Conservation (phyloP, 1,140 invertebrate species). For the Trachymyrmex septentrionalis region DNA sequence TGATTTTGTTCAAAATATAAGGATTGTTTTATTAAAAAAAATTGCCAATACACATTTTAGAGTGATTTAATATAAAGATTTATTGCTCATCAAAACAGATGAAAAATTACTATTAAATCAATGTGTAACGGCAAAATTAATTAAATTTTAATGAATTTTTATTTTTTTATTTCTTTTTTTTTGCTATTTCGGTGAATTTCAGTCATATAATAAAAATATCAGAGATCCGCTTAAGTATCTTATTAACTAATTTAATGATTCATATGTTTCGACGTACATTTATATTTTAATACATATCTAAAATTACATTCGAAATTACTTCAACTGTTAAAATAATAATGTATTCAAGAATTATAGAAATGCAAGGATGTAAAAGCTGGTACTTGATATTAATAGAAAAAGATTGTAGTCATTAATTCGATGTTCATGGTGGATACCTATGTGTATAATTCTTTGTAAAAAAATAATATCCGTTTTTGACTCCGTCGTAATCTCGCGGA, state of each 20-base stretch:
- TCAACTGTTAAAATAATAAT: not conserved
- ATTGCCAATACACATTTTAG: not conserved
- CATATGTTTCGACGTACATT: not conserved
- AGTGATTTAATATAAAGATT: not conserved
- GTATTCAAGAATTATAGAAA: not conserved
- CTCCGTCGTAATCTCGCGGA: slow-evolving; percentile 52
- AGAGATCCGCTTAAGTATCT: not conserved
- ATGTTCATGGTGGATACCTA: not conserved
- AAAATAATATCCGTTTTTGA: not conserved
- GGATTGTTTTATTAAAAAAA: not conserved
- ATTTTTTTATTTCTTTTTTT: not conserved
- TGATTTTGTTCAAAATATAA: not conserved
- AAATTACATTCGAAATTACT: not conserved
- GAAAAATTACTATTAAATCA: not conserved
- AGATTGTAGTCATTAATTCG: not conserved
- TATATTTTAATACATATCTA: not conserved
- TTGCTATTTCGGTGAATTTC: not conserved
- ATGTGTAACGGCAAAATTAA: slow-evolving; percentile 8
- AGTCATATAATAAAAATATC: not conserved
- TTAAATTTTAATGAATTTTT: not conserved
- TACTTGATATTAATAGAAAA: not conserved
- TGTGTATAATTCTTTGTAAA: not conserved
- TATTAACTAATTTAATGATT: not conserved
- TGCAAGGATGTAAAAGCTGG: not conserved
- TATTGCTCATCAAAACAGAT: no score